Evolutionary conservation across 2,888 invertebrate genomes (phyloP), one percentile per base, ranked within the genome.

Genomic region (Mechanitis mazaeus): DNA sequence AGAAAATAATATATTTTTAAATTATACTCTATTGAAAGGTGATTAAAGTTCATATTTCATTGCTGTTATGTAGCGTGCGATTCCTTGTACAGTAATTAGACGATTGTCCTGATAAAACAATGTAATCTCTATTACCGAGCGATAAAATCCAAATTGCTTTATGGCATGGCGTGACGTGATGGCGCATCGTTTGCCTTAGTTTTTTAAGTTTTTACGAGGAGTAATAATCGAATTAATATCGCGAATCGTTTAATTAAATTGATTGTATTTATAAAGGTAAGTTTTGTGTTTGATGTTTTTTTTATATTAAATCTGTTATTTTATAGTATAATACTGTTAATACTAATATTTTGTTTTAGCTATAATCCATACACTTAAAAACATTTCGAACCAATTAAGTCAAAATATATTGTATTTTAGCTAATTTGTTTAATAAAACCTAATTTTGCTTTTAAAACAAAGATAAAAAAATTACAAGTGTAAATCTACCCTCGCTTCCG

Each of bases 161-260:
- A 84, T 77, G 77, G 75, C 75, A 75, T 76, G 71, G 74, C 64
- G 61, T 59, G 64, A 70, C 87, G 86, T 88, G 87, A 70, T 71
- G 72, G 67, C 65, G 60, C 68, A 79, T 77, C 81, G 85, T 87
- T 87, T 79, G 76, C 78, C 75, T 76, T 76, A 77, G 76, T 79
- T 81, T 84, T 78, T 81, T 79, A 79, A 84, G 77, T 78, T 86
- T 87, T 87, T 87, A 86, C 80, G 81, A 79, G 73, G 72, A 78
- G 83, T 79, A 78, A 83, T 88, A 86, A 87, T 86, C 87, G 85
- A 85, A 85, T 87, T 85, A 86, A 87, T 87, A 87, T 87, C 78
- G 84, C 80, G 77, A 80, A 86, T 85, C 87, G 77, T 81, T 87
- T 87, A 86, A 88, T 88, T 87, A 85, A 86, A 87, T 86, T 84